These are phyloP conservation scores for Hephaestus fuliginosus DNA, from an alignment of 2,797 vertebrate species.

Conservation along the genomic window DNA sequence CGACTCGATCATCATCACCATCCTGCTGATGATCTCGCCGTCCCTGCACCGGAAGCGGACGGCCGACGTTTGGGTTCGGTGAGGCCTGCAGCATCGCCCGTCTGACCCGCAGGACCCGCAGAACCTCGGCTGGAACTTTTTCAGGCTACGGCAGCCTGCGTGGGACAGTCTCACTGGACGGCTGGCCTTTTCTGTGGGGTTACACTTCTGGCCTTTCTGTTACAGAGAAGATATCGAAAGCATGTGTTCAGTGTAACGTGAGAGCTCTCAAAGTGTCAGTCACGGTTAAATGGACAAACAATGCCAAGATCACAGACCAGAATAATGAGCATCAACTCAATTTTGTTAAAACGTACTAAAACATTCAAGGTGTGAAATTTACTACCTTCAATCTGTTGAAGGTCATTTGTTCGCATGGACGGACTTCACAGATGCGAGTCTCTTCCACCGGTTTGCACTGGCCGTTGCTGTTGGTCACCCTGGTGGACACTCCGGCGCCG, in stretches of 20 bases:
- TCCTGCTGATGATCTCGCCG: slow-evolving; percentile 87
- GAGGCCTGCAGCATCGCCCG: slow-evolving; percentile 89
- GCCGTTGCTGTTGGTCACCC: slow-evolving; percentile 87
- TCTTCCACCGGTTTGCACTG: slow-evolving; percentile 90
- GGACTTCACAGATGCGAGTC: slow-evolving; percentile 91
- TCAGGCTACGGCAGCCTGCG: slow-evolving; percentile 89
- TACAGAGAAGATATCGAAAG: slow-evolving; percentile 26
- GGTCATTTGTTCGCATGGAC: slow-evolving; percentile 86
- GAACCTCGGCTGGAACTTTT: slow-evolving; percentile 88
- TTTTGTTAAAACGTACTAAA: not conserved
- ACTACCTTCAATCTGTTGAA: slow-evolving; percentile 83
- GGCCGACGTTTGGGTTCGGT: slow-evolving; percentile 87
- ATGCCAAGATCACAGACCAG: not conserved
- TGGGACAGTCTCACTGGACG: slow-evolving; percentile 84
- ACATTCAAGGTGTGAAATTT: not conserved
- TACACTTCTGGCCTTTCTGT: slow-evolving; percentile 92
- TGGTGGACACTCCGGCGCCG: slow-evolving; percentile 89
- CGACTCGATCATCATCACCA: slow-evolving; percentile 91
- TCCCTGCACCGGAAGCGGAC: slow-evolving; percentile 90
- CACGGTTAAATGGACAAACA: not conserved
- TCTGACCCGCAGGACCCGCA: slow-evolving; percentile 91
- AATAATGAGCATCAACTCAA: too few species aligned
- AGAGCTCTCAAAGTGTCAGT: not conserved
- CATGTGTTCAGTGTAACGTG: not conserved
- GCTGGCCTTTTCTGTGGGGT: slow-evolving; percentile 83